These are phyloP conservation scores for Xiphorhynchus elegans DNA, from an alignment of 2,113 vertebrate species.

Conservation along the genomic window DNA sequence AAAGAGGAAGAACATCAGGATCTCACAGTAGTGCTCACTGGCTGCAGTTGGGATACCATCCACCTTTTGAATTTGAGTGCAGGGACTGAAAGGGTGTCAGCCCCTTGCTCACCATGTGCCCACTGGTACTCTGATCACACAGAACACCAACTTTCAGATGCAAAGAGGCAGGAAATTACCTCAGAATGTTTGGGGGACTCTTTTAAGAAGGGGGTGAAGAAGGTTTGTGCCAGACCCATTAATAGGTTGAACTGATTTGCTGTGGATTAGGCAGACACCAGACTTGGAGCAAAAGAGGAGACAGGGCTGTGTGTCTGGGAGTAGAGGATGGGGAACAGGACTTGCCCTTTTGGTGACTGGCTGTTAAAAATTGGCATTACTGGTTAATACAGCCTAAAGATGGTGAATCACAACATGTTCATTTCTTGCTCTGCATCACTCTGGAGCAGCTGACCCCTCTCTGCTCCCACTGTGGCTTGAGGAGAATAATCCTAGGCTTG, in stretches of 20 bases:
- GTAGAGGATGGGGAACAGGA: neutral
- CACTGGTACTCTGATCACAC: neutral
- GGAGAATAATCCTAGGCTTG: neutral
- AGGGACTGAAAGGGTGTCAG: neutral
- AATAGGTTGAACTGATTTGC: neutral
- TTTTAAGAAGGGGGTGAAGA: neutral
- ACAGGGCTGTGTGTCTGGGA: neutral
- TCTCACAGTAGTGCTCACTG: neutral
- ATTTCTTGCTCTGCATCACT: neutral
- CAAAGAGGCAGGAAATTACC: neutral
- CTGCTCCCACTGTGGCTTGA: neutral
- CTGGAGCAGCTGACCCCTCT: neutral
- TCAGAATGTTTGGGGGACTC: neutral
- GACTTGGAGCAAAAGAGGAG: neutral
- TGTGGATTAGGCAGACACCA: neutral
- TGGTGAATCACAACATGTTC: neutral
- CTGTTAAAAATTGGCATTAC: neutral
- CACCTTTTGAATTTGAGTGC: neutral
- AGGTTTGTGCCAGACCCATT: neutral
- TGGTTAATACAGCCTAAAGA: neutral
- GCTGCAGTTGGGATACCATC: neutral
- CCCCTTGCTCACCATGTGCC: neutral
- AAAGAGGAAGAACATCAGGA: neutral
- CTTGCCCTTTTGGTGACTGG: neutral
- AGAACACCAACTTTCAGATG: neutral